Base-by-base conservation (phyloP, 2,797 vertebrate genomes). In the Discoglossus pictus region DNA sequence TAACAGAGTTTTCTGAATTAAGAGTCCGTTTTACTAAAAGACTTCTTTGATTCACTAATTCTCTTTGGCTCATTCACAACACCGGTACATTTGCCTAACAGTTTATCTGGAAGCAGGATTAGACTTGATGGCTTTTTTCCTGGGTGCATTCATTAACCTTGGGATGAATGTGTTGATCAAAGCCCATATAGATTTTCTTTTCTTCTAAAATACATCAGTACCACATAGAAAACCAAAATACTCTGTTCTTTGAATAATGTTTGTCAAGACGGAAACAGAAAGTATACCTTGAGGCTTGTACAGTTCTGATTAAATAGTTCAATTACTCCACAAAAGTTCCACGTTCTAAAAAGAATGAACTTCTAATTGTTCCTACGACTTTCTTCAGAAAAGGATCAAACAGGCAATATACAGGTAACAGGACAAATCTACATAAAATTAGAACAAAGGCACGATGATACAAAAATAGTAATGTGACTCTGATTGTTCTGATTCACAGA, bases 111-210 rank as follows among this genome's bases (percentile, higher is more conserved):
- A 54, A 55, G 47, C 10, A 66, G 21, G 54, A 16, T 46, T 64
- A 36, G 40, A 34, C 47, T 43, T 21, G 31, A 42, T 65, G 61
- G 21, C 12, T 2, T 40, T 58, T n/a, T 72, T 65, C 44, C 62
- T 42, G 25, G 15, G 27, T 8, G 55, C 55, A 65, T 47, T 66
- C 47, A 72, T 71, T 71, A 64, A 65, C 68, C 61, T 71, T 65
- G 53, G 27, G 44, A 72, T 42, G 21, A 66, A 66, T 61, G 13
- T 25, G 47, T 48, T 54, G 69, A 66, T 72, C 69, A 65, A 72
- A 72, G 55, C 64, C 35, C 54, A 55, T 61, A 66, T 55, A 66
- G 62, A 66, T 69, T 69, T 69, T 61, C 17, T 13, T 38, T 58
- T 64, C 43, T 65, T 54, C 61, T 61, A 59, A 40, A 51, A 20